Evolutionary conservation across 2,797 vertebrate species (phyloP), one percentile per base, ranked within the genome.

Genomic region (Sebastes alutus): DNA sequence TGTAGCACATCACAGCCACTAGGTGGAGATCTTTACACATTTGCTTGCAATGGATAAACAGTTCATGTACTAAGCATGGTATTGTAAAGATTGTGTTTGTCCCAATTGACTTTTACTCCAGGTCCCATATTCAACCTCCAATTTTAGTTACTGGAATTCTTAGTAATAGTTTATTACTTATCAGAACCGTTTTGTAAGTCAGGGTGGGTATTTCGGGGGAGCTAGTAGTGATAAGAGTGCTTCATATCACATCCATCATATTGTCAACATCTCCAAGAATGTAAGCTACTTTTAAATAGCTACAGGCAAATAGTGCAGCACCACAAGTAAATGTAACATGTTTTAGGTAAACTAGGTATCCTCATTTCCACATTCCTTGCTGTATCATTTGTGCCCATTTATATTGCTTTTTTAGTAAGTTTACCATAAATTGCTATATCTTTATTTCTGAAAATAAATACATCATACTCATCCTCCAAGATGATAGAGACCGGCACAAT

Each of bases 11-110:
- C 4, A 9, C n/a, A 49, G 42, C 75, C 92, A 87, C 46, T 59
- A 87, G 89, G 29, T 65, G 81, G 88, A 2, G 72, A 85, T 65
- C 62, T 58, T 58, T 9, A 8, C 73, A 65, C 46, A 60, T 30
- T 8, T 46, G 6, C 72, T 33, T 62, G 7, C 7, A 22, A 6
- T n/a, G 7, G 8, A 30, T 38, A 20, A 7, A 1, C 14, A 25
- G 23, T 18, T 22, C 6, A 8, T 52, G 4, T 10, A 6, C 20
- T 20, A 13, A 23, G 5, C 2, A 12, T 23, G 27, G 2, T 10
- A 16, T 30, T 35, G 46, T 35, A 5, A 64, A 9, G 8, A 6
- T 23, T 46, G 64, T 23, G 59, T 23, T 20, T 18, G 16, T 59
- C 25, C 9, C 23, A 10, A 2, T 25, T 25, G 2, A 4, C n/a